Conservation (phyloP, 1,140 invertebrate genomes). For the Belonocnema kinseyi region DNA sequence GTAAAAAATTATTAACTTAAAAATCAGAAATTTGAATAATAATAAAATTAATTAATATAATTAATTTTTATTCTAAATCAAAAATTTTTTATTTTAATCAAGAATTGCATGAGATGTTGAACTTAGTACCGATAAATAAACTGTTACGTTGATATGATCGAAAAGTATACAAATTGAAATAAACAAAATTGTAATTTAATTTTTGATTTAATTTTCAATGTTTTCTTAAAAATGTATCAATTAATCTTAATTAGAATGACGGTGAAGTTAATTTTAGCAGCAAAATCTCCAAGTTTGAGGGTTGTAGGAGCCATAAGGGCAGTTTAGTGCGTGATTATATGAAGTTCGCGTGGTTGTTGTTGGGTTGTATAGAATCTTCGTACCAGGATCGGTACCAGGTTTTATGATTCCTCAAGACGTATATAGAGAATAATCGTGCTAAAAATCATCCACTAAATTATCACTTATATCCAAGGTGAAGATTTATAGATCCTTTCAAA, state of each 20-base stretch:
- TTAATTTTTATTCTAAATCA: too few relatives aligned
- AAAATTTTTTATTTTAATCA: too few relatives aligned
- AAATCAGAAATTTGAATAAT: too few relatives aligned
- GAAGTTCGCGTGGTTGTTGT: constrained; percentile 46
- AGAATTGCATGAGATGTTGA: too few relatives aligned
- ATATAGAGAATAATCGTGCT: constrained; percentile 33
- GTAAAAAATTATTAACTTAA: too few relatives aligned
- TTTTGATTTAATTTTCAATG: background rate
- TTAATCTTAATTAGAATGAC: background rate
- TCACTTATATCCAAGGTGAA: background rate
- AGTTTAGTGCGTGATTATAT: constrained; percentile 46
- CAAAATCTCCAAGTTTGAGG: constrained; percentile 7
- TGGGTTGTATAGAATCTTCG: constrained; percentile 51
- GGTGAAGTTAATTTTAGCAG: background rate
- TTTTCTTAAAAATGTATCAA: background rate
- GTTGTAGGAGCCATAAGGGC: background rate
- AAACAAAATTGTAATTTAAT: too few relatives aligned
- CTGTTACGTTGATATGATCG: too few relatives aligned
- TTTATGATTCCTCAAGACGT: constrained; percentile 40
- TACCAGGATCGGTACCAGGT: constrained; percentile 61
- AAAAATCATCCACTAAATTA: constrained; percentile 2
- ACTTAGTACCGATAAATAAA: too few relatives aligned
- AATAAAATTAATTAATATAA: too few relatives aligned
- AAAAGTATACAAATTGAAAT: too few relatives aligned
- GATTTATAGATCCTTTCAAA: background rate